Base-by-base conservation (phyloP, 2,797 vertebrate species). In the Alca torda region DNA sequence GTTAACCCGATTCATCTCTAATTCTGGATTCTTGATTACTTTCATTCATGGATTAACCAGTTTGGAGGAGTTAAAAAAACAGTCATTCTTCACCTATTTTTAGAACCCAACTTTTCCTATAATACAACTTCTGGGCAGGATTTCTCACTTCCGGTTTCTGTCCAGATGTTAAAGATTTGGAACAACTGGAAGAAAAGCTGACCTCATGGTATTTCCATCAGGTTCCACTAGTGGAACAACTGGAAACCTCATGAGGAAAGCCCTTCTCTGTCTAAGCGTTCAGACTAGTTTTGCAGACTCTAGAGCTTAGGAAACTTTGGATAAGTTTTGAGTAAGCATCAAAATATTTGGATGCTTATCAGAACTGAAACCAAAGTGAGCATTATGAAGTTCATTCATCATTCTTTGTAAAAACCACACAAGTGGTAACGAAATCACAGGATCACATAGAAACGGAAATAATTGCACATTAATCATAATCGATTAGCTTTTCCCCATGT, bases 181-280 rank as follows among this genome's bases (percentile, higher is more conserved):
- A 97, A 82, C 69, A 87, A 96, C 75, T 97, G 95, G 91, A 96
- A 97, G 96, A 95, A 97, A 97, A 96, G 89, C 93, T 96, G 96
- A 97, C 73, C 81, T 97, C 94, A 97, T 91, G 92, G 92, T 96
- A 96, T 96, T 97, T 97, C 96, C 94, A 96, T 90, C 95, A 95
- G 88, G 91, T 96, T 96, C 89, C 92, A 95, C 90, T 93, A 86
- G 83, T 96, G 91, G 94, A 97, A 97, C 94, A 69, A 93, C 75
- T 97, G 97, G 96, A 97, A 96, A 84, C 85, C 89, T 96, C 90
- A 90, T 43, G 96, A 97, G 96, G 96, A 97, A 97, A 97, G 88
- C 89, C 93, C 87, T 96, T 95, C 78, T 95, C 72, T 90, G 50
- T 64, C 83, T 92, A 60, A 90, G 70, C 78, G 89, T 92, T 95